Base-by-base conservation (phyloP, 1,140 invertebrate species). In the Mizuhopecten yessoensis region DNA sequence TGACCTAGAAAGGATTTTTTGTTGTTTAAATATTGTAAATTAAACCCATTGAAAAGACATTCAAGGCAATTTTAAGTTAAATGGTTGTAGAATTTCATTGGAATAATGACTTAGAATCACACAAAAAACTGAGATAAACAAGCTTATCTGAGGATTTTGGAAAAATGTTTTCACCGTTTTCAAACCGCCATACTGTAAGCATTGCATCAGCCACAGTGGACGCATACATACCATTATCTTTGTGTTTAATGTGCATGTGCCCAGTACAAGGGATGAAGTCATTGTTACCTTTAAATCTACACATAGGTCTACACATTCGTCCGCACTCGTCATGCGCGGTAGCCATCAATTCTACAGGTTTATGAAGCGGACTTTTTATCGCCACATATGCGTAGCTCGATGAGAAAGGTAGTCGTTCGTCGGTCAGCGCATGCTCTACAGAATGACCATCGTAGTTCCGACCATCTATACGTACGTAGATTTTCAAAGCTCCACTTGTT, bases 391-490 rank as follows among this genome's bases (percentile, higher is more conserved):
- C 89, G 13, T 92, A 92, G 7, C 89, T 34, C 36, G 91, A 89
- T 15, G 93, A 92, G 5, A 93, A 88, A 29, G 94, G 92, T 39
- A 93, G 92, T 34, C 94, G 88, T 34, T 93, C 90, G 57, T 95
- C 94, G 20, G 94, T 86, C 17, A 95, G 92, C 33, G 93, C 91
- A 11, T 94, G 91, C 20, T 95, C 94, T 33, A 92, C 91, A 89
- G 93, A 95, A 23, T 39, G 36, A n/a, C 94, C 94, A 15, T 92
- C 89, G 36, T 95, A 95, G 87, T 92, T 93, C 10, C 94, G 45
- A 20, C 94, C 94, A 33, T 88, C 49, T 23, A 94, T 92, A 13
- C 88, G 91, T 7, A 95, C 49, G 33, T 90, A 93, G 0, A 95
- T 89, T 86, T 91, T 91, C 1, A 93, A 92, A 13, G 91, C 87